Conservation (phyloP, 2,797 vertebrate genomes). For the Thaleichthys pacificus region DNA sequence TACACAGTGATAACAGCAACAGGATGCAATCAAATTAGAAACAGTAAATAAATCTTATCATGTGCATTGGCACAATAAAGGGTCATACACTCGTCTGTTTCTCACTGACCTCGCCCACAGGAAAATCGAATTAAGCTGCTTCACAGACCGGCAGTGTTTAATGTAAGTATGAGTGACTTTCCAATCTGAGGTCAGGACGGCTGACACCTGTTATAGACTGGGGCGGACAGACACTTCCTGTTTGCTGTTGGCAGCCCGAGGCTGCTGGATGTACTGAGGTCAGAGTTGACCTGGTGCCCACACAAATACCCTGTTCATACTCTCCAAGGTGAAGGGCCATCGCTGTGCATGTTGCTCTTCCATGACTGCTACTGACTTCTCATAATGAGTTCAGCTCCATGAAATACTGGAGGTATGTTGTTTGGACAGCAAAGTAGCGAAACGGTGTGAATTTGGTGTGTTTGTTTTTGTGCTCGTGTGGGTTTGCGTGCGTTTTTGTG, state of each 20-base stretch:
- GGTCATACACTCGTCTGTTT: no score
- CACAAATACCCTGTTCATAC: slow-evolving; percentile 44
- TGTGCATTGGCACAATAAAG: no score
- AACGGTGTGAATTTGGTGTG: background rate
- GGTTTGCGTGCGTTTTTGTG: slow-evolving; percentile 6
- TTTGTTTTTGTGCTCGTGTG: background rate
- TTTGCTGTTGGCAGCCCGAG: slow-evolving; percentile 24
- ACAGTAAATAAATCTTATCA: no score
- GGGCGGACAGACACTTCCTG: slow-evolving; percentile 44
- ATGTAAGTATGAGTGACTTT: slow-evolving; percentile 19
- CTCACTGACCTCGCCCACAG: background rate
- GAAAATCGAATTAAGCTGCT: background rate
- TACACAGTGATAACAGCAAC: background rate
- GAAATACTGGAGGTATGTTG: background rate
- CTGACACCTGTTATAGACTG: slow-evolving; percentile 31
- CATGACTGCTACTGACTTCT: slow-evolving; percentile 40
- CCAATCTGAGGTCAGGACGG: slow-evolving; percentile 1
- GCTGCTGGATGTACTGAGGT: slow-evolving; percentile 41
- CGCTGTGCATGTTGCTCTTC: slow-evolving; percentile 37
- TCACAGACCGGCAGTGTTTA: background rate
- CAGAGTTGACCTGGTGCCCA: slow-evolving; percentile 49
- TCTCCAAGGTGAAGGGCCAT: slow-evolving; percentile 41
- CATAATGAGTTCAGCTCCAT: slow-evolving; percentile 27
- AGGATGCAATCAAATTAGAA: background rate
- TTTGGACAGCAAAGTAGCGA: background rate